Conservation (phyloP, 2,888 invertebrate species). For the Agonopterix alstromeriana region DNA sequence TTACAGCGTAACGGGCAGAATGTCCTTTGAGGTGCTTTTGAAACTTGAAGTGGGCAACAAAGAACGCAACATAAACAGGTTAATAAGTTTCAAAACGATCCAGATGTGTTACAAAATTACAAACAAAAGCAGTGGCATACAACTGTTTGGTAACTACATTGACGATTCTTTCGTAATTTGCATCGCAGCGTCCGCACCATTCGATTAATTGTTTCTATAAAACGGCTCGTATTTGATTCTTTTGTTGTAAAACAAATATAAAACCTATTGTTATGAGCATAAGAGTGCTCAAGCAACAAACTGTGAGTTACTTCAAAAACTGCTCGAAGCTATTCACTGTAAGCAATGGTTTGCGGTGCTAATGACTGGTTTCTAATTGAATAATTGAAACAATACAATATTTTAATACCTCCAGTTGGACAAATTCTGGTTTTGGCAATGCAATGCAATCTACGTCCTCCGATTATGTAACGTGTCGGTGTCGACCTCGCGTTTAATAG, state of each 20-base stretch:
- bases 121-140: slow-evolving; percentile 62
- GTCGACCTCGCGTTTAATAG: slow-evolving; percentile 45
- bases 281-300: slow-evolving; percentile 10
- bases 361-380: slow-evolving; percentile 18
- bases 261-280: neutral
- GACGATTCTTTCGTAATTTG: slow-evolving; percentile 62
- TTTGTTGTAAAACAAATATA: slow-evolving; percentile 34
- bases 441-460: slow-evolving; percentile 44
- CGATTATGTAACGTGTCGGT: slow-evolving; percentile 48
- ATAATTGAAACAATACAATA: slow-evolving; percentile 22
- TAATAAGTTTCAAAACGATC: slow-evolving; percentile 75
- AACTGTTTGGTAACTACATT: slow-evolving; percentile 66
- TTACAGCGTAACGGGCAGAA: slow-evolving; percentile 41
- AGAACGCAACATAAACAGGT: slow-evolving; percentile 64
- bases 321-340: neutral
- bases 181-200: slow-evolving; percentile 72
- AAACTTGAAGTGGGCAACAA: slow-evolving; percentile 32
- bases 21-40: slow-evolving; percentile 58
- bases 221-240: slow-evolving; percentile 50
- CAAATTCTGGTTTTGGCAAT: slow-evolving; percentile 43
- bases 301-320: slow-evolving; percentile 10
- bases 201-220: slow-evolving; percentile 71
- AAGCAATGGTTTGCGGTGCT: slow-evolving; percentile 15
- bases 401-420: slow-evolving; percentile 24
- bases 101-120: slow-evolving; percentile 70